phyloP scores from a whole-genome alignment of 2,888 invertebrate species.

The Invenusta paracnida region DNA sequence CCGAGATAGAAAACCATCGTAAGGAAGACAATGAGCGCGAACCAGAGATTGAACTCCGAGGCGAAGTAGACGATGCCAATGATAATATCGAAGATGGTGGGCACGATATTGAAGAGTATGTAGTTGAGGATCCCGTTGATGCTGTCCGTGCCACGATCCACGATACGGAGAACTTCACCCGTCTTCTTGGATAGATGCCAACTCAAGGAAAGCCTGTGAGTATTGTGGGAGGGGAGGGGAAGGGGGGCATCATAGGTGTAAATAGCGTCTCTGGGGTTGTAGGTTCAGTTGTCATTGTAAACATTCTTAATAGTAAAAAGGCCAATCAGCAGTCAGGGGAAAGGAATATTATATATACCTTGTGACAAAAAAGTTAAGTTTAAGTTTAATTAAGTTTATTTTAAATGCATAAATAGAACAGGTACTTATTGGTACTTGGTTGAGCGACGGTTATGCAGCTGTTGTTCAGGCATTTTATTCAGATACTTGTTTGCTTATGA shows the following conservation, averaged over 20 bases:
- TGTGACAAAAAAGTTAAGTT: no score
- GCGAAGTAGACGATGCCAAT: constrained; percentile 85
- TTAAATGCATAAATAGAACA: no score
- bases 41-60: constrained; percentile 81
- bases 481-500: no score
- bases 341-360: no score
- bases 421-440: no score
- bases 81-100: constrained; percentile 84
- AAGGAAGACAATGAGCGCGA: constrained; percentile 84
- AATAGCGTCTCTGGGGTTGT: no score
- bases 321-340: background rate
- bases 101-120: constrained; percentile 83
- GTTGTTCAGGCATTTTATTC: no score
- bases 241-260: no score
- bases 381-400: no score
- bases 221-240: background rate
- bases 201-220: constrained; percentile 71
- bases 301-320: background rate
- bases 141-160: constrained; percentile 94
- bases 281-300: no score
- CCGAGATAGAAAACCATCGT: constrained; percentile 89
- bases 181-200: constrained; percentile 94
- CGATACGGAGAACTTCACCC: constrained; percentile 87
- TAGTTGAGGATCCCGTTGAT: constrained; percentile 64
- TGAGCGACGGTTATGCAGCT: no score